Base-by-base conservation (phyloP, 2,113 vertebrate species). In the Zapus hudsonius region DNA sequence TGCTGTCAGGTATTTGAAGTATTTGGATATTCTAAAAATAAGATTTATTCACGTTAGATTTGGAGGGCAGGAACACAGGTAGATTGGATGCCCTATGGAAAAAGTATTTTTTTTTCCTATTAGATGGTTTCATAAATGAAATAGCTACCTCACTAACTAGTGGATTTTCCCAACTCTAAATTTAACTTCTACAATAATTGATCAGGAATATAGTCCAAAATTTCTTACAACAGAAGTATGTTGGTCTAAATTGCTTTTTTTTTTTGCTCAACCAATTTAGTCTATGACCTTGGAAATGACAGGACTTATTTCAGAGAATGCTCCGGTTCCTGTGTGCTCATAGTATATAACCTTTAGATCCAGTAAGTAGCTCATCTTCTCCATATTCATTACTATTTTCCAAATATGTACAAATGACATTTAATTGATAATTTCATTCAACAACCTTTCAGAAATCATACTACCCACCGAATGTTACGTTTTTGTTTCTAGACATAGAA, bases 241-340 rank as follows among this genome's bases (percentile, higher is more conserved):
- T 29, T 87, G 16, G 4, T 74, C 42, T 89, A 36, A 79, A 72
- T 16, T 84, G 66, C 6, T 47, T 44, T 92, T 84, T 7, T 52
- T 52, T 52, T 52, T 52, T 52, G 11, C 27, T 19, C 33, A 83
- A 63, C 2, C 8, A 42, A 52, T 0, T 83, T 27, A 38, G 2
- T 83, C 78, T 23, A 42, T 80, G 52, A 76, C 44, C 40, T 63
- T 82, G 40, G 29, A 90, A 85, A 79, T 79, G 19, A 25, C 79
- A 64, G 22, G 33, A 47, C 86, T 92, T 82, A 82, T 92, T 78
- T 92, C 27, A 74, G 83, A 44, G 23, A 33, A n/a, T 83, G 33
- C 25, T 70, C 31, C 72, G 86, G 87, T 93, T 7, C 11, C n/a
- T 40, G 40, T 80, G 20, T 47, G 72, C 1, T 6, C 25, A 27